phyloP scores from a whole-genome alignment of 2,888 invertebrate species.

The Zootermopsis nevadensis region DNA sequence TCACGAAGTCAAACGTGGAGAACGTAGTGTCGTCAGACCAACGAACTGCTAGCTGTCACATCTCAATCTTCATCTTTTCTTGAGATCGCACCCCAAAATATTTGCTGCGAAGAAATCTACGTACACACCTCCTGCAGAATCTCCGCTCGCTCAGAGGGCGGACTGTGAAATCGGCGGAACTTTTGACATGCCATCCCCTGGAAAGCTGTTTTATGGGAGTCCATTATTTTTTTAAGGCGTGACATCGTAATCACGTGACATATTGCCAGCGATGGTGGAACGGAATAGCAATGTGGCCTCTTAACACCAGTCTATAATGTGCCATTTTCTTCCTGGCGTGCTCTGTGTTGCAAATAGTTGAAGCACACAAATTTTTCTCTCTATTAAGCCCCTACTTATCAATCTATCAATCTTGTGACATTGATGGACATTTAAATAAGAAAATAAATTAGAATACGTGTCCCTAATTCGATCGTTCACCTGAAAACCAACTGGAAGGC shows the following conservation, averaged over 20 bases:
- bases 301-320: conserved; percentile 4
- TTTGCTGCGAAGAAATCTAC: too few species aligned
- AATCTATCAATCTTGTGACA: conserved; percentile 42
- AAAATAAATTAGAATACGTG: conserved; percentile 39
- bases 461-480: conserved; percentile 28
- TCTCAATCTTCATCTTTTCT: too few species aligned
- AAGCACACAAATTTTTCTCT: conserved; percentile 29
- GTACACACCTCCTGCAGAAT: too few species aligned
- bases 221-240: conserved; percentile 36
- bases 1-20: too few species aligned
- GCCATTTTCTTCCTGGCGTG: neutral
- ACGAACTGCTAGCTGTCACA: too few species aligned
- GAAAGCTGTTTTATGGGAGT: conserved; percentile 13
- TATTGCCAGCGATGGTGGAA: neutral
- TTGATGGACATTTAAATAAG: conserved; percentile 45
- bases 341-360: neutral
- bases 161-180: neutral
- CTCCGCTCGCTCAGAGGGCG: too few species aligned
- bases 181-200: neutral
- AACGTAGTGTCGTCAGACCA: too few species aligned
- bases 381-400: conserved; percentile 37
- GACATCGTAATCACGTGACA: conserved; percentile 29
- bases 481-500: conserved; percentile 10
- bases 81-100: too few species aligned
- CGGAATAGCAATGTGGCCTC: conserved; percentile 32